Evolutionary conservation across 2,797 vertebrate species (phyloP), one percentile per base, ranked within the genome.

Genomic region (Oceanodroma leucorhoa): DNA sequence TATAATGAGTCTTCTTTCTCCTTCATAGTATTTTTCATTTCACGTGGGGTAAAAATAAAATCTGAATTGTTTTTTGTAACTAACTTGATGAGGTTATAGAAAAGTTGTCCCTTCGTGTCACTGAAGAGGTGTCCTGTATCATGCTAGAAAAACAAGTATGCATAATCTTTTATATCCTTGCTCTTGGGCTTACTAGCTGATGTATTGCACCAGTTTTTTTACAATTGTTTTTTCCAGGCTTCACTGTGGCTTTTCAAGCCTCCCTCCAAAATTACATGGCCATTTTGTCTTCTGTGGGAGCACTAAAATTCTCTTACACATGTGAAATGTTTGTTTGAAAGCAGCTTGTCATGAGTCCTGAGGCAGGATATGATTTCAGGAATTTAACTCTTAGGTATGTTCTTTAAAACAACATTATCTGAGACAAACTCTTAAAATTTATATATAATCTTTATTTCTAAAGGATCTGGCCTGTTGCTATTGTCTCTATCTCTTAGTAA

Each of bases 1-100:
- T 51, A 90, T 93, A 89, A 60, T 83, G 80, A 90, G 92, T 95
- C 83, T 95, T 96, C 79, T 89, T 85, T 91, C 53, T 30, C 27
- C 66, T 57, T 80, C 32, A 30, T 73, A 86, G 45, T 86, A 36
- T 61, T 57, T 96, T 79, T 81, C 48, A 58, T 92, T 96, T 95
- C 34, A 16, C 19, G 4, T 7, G 1, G 23, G 10, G 51, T 88
- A 92, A 85, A 96, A 94, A 73, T 67, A 81, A 95, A 95, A 94
- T 91, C 34, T 40, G 70, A 93, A 92, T 91, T 93, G 30, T 7
- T 71, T 93, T 94, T 94, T 91, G 32, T 89, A 65, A 92, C 83
- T 85, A 14, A 17, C 36, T 81, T 83, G 69, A 34, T 80, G 83
- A 82, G 60, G 40, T 34, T 87, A 53, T 51, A 75, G 48, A 41